A percentile compares a stretch with the other conserved stretches of the same genome.
Conservation (phyloP, 2,888 invertebrate species). For the Clitarchus hookeri region DNA sequence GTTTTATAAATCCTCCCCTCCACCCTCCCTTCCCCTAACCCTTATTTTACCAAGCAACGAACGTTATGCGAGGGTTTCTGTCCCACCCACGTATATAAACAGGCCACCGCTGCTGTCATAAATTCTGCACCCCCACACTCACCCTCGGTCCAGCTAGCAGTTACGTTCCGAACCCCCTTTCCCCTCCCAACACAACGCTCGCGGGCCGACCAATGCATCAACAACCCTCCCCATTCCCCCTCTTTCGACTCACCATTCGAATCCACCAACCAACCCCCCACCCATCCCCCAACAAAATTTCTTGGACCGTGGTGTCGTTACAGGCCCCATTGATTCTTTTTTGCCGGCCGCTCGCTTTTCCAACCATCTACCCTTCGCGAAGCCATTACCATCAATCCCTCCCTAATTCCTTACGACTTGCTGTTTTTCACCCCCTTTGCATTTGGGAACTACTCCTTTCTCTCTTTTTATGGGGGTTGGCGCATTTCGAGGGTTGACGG, state of each 20-base stretch:
- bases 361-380: not conserved
- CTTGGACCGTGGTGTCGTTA: not conserved
- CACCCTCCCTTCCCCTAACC: too few relatives aligned
- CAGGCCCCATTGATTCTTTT: conserved; percentile 1
- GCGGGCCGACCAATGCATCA: not conserved
- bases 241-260: too few relatives aligned
- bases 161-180: not conserved
- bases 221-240: not conserved
- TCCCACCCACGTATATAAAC: too few relatives aligned
- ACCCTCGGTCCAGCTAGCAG: too few relatives aligned
- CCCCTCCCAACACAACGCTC: not conserved
- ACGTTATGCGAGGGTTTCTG: too few relatives aligned
- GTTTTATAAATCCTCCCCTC: too few relatives aligned
- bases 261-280: not conserved
- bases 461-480: not conserved
- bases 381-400: not conserved
- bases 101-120: too few relatives aligned
- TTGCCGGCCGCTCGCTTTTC: not conserved
- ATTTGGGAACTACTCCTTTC: not conserved
- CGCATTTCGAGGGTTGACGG: not conserved
- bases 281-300: not conserved
- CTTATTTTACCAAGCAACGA: too few relatives aligned
- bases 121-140: too few relatives aligned
- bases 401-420: not conserved
- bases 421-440: not conserved